Evolutionary conservation across 2,888 invertebrate genomes (phyloP).

Genomic region (Colletes collaris): DNA sequence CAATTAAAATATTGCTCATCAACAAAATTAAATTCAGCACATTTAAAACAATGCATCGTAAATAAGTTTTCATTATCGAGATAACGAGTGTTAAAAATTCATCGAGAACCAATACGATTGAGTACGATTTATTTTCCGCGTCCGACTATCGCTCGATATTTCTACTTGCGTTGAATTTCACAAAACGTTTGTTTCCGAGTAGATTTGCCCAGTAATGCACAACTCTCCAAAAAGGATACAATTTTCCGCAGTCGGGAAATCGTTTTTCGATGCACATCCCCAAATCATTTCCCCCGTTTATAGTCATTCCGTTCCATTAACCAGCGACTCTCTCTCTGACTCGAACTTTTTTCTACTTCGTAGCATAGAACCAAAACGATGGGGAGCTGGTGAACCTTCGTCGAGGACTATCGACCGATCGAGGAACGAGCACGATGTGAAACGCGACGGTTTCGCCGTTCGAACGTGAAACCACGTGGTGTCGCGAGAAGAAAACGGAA

Average conservation of each 20-base stretch:
- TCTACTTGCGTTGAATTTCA: too few relatives aligned
- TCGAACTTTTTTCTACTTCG: conserved; percentile 18
- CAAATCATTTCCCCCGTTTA: conserved; percentile 21
- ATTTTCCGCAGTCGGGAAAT: conserved; percentile 1
- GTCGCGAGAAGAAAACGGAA: not conserved
- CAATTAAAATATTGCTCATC: too few relatives aligned
- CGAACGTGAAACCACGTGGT: not conserved
- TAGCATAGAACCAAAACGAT: conserved; percentile 4
- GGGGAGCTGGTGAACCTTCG: not conserved
- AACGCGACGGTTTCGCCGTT: not conserved
- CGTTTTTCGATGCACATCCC: not conserved
- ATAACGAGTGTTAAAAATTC: too few relatives aligned
- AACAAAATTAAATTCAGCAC: too few relatives aligned
- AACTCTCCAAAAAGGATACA: not conserved
- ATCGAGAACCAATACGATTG: too few relatives aligned
- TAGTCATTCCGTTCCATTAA: conserved; percentile 20
- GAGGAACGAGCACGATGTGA: conserved; percentile 32
- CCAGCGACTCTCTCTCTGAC: conserved; percentile 12
- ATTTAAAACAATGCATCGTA: too few relatives aligned
- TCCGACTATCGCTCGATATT: too few relatives aligned
- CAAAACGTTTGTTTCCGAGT: too few relatives aligned
- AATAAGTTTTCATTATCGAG: too few relatives aligned
- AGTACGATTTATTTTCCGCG: too few relatives aligned
- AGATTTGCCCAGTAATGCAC: too few relatives aligned
- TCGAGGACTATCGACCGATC: not conserved